Evolutionary conservation across 2,113 vertebrate genomes (phyloP).

Genomic region (Anseranas semipalmata): DNA sequence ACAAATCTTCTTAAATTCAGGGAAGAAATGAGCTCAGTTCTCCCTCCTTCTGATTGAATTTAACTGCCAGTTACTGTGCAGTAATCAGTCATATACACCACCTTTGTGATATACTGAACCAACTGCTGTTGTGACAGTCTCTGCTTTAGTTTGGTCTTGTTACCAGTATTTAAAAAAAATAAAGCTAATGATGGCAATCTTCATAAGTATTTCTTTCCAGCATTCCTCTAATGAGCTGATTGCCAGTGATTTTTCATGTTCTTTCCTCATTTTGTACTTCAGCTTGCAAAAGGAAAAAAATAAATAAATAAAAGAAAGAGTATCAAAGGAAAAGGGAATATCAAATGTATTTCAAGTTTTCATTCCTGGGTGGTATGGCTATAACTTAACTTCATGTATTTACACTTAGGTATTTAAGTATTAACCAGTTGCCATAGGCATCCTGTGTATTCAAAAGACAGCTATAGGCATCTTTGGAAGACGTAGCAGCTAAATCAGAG

Average conservation of each 20-base stretch:
- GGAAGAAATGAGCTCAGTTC: background rate
- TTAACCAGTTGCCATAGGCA: conserved; percentile 28
- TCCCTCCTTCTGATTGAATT: background rate
- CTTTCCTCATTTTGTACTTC: background rate
- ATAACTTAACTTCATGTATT: background rate
- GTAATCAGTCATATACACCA: background rate
- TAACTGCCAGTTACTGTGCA: background rate
- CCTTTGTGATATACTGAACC: background rate
- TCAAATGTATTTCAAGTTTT: conserved; percentile 7
- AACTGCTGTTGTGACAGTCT: background rate
- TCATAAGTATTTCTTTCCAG: background rate
- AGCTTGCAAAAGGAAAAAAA: background rate
- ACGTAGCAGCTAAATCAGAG: background rate
- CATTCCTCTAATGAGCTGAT: background rate
- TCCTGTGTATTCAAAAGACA: conserved; percentile 25
- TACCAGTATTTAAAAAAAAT: background rate
- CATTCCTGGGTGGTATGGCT: conserved; percentile 33
- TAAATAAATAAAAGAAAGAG: background rate
- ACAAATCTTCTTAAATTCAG: background rate
- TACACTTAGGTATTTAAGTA: background rate
- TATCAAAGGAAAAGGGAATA: conserved; percentile 3
- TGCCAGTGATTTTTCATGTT: background rate
- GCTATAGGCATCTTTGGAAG: conserved; percentile 11
- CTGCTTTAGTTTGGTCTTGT: background rate
- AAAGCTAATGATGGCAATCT: background rate